Evolutionary conservation across 2,113 vertebrate genomes (phyloP).

Genomic region (Burhinus bistriatus): DNA sequence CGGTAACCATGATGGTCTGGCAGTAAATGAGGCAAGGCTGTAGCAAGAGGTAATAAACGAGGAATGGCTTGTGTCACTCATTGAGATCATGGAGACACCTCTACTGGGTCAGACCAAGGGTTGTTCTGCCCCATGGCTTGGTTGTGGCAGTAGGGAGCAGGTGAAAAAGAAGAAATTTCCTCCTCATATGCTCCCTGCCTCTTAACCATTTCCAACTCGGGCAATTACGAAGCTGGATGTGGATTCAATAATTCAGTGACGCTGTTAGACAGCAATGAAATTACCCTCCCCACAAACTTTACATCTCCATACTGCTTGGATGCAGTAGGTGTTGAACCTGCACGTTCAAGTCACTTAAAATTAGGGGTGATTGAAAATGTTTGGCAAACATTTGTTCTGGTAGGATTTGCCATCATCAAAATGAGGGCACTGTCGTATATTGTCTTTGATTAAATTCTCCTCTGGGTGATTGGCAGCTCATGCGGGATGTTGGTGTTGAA

Average conservation of each 20-base stretch:
- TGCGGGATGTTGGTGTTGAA: not conserved
- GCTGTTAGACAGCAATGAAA: not conserved
- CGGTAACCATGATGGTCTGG: accelerated
- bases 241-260: not conserved
- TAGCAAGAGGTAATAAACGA: not conserved
- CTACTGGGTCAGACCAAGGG: not conserved
- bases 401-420: not conserved
- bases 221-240: not conserved
- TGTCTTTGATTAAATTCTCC: not conserved
- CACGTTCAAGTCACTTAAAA: accelerated
- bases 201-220: accelerated
- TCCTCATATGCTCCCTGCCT: not conserved
- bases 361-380: accelerated
- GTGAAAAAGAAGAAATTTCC: not conserved
- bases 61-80: not conserved
- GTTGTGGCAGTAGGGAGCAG: not conserved
- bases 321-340: not conserved
- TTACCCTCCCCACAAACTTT: not conserved
- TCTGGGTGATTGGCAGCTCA: not conserved
- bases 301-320: not conserved
- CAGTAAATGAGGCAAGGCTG: not conserved
- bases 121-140: not conserved
- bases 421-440: too few relatives aligned
- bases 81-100: accelerated
- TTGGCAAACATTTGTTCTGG: not conserved